A percentile compares a stretch with the other conserved stretches of the same genome.
These are phyloP conservation scores for Heliornis fulica DNA, from an alignment of 2,113 vertebrate species.

Conservation along the genomic window DNA sequence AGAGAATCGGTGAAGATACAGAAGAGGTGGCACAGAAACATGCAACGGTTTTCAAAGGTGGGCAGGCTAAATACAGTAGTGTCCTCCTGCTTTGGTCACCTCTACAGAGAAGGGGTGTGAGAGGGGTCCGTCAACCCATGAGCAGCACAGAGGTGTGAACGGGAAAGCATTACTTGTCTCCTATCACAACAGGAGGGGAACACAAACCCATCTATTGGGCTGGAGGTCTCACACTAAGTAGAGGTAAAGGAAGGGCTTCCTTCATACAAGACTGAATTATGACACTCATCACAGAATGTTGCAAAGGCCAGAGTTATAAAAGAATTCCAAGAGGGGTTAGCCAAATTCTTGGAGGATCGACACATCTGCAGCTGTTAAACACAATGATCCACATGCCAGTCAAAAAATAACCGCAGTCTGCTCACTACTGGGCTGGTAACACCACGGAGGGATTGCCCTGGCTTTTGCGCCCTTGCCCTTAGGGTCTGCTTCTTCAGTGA, in stretches of 20 bases:
- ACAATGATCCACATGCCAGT: conserved; percentile 31
- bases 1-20: not conserved
- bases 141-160: not conserved
- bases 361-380: conserved; percentile 49
- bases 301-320: not conserved
- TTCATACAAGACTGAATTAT: not conserved
- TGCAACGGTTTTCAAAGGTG: not conserved
- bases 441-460: not conserved
- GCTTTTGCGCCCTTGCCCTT: not conserved
- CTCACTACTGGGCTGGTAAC: not conserved
- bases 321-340: not conserved
- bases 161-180: not conserved
- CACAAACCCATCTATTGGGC: not conserved
- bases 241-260: not conserved
- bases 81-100: not conserved
- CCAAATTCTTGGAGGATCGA: not conserved
- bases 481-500: not conserved
- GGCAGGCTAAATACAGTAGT: not conserved
- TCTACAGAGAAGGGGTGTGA: not conserved
- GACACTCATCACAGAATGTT: not conserved
- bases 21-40: rapidly evolving
- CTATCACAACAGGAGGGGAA: not conserved
- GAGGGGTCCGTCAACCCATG: not conserved
- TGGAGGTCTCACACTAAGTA: not conserved
- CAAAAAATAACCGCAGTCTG: not conserved